Conservation (phyloP, 2,113 vertebrate genomes). For the Tauraco erythrolophus region DNA sequence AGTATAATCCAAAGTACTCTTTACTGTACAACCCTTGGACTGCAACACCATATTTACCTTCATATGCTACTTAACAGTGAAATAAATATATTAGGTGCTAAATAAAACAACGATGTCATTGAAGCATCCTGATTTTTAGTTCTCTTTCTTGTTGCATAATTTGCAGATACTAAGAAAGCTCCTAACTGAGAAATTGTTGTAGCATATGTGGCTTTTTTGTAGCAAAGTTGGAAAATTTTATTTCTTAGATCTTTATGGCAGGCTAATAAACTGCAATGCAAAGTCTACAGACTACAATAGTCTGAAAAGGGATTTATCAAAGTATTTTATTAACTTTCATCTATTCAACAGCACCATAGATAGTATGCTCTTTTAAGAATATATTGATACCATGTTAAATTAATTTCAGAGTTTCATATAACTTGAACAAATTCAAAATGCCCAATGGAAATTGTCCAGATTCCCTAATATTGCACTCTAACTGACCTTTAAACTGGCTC, state of each 20-base stretch:
- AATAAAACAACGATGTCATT: not conserved
- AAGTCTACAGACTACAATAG: not conserved
- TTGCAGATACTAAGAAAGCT: not conserved
- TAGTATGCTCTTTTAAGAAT: not conserved
- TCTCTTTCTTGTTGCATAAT: not conserved
- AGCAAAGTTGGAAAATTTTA: not conserved
- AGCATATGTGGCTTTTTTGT: not conserved
- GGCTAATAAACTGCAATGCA: not conserved
- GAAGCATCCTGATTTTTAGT: not conserved
- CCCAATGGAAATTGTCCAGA: not conserved
- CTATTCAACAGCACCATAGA: not conserved
- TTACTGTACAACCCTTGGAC: not conserved
- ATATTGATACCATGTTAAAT: not conserved
- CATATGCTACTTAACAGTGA: not conserved
- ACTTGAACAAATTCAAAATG: not conserved
- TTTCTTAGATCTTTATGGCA: not conserved
- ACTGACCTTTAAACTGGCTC: accelerated
- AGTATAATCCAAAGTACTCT: not conserved
- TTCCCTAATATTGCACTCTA: not conserved
- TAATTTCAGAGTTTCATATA: not conserved
- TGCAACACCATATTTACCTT: not conserved
- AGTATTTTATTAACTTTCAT: constrained; percentile 15
- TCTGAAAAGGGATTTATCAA: not conserved
- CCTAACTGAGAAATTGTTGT: not conserved
- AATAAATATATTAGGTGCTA: not conserved